phyloP scores from a whole-genome alignment of 2,888 invertebrate species.

The Hydroisotoma schaefferi region DNA sequence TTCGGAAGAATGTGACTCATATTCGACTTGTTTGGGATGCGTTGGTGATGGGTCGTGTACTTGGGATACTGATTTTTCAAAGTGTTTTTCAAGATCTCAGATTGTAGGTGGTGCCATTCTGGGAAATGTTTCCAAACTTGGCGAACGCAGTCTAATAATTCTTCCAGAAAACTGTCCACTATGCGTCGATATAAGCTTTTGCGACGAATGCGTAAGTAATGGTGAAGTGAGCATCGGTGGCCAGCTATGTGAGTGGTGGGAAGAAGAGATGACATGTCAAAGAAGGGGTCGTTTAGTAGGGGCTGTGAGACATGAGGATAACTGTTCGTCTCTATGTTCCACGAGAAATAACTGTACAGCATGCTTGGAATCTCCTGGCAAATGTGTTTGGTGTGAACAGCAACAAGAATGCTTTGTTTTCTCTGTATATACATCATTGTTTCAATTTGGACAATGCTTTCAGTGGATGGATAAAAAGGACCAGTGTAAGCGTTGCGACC shows the following conservation, averaged over 20 bases:
- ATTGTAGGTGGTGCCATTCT: neutral
- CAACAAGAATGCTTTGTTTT: constrained; percentile 88
- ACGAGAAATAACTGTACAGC: constrained; percentile 70
- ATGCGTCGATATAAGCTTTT: constrained; percentile 85
- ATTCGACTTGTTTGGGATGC: constrained; percentile 40
- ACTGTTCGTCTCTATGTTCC: constrained; percentile 80
- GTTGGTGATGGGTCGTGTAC: constrained; percentile 39
- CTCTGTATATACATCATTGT: constrained; percentile 91
- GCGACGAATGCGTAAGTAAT: constrained; percentile 72
- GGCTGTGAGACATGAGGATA: constrained; percentile 60
- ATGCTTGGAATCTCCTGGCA: constrained; percentile 78
- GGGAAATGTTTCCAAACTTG: neutral
- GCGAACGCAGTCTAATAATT: neutral
- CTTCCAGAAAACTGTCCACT: constrained; percentile 75
- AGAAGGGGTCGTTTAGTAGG: constrained; percentile 62
- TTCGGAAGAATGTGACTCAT: neutral
- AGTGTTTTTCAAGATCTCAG: constrained; percentile 17
- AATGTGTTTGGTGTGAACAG: constrained; percentile 95
- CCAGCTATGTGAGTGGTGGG: constrained; percentile 84
- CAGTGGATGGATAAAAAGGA: constrained; percentile 84
- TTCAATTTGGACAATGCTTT: constrained; percentile 86
- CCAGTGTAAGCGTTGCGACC: constrained; percentile 76
- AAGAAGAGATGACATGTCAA: constrained; percentile 79
- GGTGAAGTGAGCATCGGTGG: constrained; percentile 52
- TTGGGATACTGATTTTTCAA: constrained; percentile 30